Conservation (phyloP, 2,797 vertebrate species). For the Avahi laniger region DNA sequence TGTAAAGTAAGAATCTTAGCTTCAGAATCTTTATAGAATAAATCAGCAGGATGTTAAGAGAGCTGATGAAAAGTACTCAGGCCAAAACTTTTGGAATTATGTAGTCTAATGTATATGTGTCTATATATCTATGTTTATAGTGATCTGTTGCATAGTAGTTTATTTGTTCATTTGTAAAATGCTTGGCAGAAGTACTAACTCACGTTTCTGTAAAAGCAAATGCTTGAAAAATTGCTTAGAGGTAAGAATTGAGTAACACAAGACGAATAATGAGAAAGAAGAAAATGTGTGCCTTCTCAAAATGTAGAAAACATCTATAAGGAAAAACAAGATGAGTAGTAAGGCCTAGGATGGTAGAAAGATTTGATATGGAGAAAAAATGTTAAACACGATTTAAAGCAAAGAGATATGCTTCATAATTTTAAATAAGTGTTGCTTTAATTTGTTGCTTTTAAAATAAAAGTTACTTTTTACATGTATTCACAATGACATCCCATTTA, state of each 20-base stretch:
- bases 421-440: background rate
- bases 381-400: background rate
- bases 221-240: background rate
- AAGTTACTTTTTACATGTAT: background rate
- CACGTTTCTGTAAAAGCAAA: background rate
- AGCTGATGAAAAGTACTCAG: background rate
- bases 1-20: background rate
- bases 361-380: background rate
- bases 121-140: background rate
- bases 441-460: background rate
- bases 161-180: constrained; percentile 31
- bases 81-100: background rate
- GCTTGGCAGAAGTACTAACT: background rate
- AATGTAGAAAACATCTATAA: background rate
- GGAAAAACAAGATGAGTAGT: background rate
- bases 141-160: background rate
- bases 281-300: background rate
- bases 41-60: background rate
- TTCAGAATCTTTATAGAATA: background rate
- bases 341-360: background rate
- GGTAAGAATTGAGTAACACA: background rate
- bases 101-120: background rate
- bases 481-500: background rate
- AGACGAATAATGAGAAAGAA: background rate
- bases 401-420: background rate